These are phyloP conservation scores for Plagiodera versicolora DNA, from an alignment of 2,888 invertebrate genomes.

Conservation along the genomic window DNA sequence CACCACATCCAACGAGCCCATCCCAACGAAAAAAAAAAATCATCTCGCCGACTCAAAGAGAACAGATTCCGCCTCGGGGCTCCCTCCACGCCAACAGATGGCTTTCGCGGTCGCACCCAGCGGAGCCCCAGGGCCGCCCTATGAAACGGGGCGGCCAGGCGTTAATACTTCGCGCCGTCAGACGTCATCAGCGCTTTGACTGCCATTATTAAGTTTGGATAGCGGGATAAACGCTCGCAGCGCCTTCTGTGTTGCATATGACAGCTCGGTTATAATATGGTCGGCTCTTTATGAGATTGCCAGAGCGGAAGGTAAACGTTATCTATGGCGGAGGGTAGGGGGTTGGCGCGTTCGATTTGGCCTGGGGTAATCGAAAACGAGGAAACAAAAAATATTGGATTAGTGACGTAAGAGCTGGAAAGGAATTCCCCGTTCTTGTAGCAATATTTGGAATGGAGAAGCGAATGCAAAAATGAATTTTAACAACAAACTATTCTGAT, in stretches of 20 bases:
- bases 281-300: slow-evolving; percentile 22
- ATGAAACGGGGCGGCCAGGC: slow-evolving; percentile 31
- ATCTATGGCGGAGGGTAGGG: slow-evolving; percentile 9
- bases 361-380: neutral
- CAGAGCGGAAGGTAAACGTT: slow-evolving; percentile 29
- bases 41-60: too few relatives aligned
- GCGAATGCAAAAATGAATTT: too few relatives aligned
- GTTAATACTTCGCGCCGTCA: slow-evolving; percentile 28
- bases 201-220: slow-evolving; percentile 56
- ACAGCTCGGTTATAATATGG: slow-evolving; percentile 42
- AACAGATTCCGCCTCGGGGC: neutral
- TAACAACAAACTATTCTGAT: too few relatives aligned
- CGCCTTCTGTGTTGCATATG: slow-evolving; percentile 42
- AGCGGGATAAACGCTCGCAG: slow-evolving; percentile 52
- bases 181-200: slow-evolving; percentile 31
- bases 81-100: neutral
- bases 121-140: slow-evolving; percentile 16
- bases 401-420: too few relatives aligned
- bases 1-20: too few relatives aligned
- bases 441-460: too few relatives aligned
- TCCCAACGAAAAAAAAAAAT: too few relatives aligned
- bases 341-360: neutral
- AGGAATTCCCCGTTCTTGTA: too few relatives aligned
- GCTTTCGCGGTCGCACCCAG: slow-evolving; percentile 14
- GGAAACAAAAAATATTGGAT: neutral